phyloP scores from a whole-genome alignment of 2,113 vertebrate species.

The Orientallactaga bullata region DNA sequence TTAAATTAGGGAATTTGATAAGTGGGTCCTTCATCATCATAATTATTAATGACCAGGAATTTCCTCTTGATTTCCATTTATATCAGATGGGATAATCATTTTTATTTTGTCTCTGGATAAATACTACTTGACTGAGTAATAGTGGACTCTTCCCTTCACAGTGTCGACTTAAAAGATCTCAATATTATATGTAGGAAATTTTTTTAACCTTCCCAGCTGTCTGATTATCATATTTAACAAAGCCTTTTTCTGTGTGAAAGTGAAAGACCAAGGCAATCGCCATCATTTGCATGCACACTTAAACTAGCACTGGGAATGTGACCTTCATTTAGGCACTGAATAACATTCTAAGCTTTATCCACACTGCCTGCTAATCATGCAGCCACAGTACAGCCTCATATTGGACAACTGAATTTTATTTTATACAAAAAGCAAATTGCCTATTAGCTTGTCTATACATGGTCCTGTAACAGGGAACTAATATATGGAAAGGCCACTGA shows the following conservation, averaged over 20 bases:
- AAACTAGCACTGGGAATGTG: constrained; percentile 28
- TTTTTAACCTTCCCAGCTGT: constrained; percentile 53
- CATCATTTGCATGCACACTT: constrained; percentile 62
- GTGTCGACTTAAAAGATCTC: constrained; percentile 32
- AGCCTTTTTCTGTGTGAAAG: neutral
- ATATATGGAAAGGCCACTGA: neutral
- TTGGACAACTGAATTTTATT: constrained; percentile 58
- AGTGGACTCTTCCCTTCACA: neutral
- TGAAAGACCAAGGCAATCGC: constrained; percentile 10
- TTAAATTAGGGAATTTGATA: neutral
- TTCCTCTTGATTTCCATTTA: constrained; percentile 20
- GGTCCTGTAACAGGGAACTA: neutral
- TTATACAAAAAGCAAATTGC: constrained; percentile 62
- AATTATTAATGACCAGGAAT: constrained; percentile 23
- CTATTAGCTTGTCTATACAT: constrained; percentile 30
- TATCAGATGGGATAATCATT: neutral
- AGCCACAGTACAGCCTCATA: neutral
- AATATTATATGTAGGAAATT: constrained; percentile 27
- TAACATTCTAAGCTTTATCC: constrained; percentile 50
- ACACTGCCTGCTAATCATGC: constrained; percentile 63
- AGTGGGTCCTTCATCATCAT: neutral
- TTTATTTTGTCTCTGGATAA: constrained; percentile 24
- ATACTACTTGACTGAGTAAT: constrained; percentile 4
- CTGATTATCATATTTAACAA: constrained; percentile 72
- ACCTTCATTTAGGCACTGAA: constrained; percentile 61